Conservation (phyloP, 2,113 vertebrate genomes). For the Sebastes fasciatus region DNA sequence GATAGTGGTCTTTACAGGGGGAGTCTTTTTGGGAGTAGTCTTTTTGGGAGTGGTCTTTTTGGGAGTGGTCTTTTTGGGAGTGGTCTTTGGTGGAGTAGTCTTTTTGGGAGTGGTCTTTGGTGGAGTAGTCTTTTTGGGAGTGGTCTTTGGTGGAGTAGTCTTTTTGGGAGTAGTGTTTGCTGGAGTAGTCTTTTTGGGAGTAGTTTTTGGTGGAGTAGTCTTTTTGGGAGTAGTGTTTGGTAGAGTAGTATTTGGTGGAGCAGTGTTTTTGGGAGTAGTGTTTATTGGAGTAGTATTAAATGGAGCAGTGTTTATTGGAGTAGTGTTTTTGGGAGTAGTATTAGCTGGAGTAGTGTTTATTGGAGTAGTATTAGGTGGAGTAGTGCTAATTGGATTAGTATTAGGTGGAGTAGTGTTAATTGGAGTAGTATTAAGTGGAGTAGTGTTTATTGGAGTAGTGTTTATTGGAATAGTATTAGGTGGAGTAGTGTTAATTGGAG, state of each 20-base stretch:
- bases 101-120: not conserved
- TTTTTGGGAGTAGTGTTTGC: not conserved
- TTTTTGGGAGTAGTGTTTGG: not conserved
- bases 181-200: slow-evolving; percentile 31
- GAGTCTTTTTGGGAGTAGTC: slow-evolving; percentile 1
- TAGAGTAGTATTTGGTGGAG: not conserved
- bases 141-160: not conserved
- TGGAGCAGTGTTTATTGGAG: slow-evolving; percentile 3
- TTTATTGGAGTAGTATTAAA: too few relatives aligned
- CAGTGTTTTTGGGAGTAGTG: not conserved
- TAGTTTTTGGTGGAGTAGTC: slow-evolving; percentile 30
- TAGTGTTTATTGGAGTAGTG: not conserved
- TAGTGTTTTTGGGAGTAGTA: not conserved
- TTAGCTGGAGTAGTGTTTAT: not conserved
- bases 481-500: not conserved
- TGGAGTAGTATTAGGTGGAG: not conserved
- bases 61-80: not conserved
- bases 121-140: not conserved
- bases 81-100: not conserved
- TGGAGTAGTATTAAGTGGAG: not conserved
- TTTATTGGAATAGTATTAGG: not conserved
- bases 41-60: not conserved
- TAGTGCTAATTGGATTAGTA: not conserved
- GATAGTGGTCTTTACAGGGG: not conserved
- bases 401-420: slow-evolving; percentile 13